Conservation (phyloP, 2,888 invertebrate species). For the Biston betularia region DNA sequence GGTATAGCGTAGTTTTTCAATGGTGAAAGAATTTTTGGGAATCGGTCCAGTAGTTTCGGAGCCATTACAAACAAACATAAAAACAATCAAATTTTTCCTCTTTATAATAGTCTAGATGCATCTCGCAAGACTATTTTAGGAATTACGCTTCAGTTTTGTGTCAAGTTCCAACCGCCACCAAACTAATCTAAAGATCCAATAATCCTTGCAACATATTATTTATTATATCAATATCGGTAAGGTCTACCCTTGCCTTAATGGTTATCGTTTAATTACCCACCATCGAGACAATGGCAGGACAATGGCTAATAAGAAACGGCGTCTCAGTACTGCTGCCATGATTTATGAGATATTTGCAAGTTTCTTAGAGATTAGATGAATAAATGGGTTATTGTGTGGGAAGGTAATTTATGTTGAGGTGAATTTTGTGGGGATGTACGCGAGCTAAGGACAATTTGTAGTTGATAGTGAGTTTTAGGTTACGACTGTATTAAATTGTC, state of each 20-base stretch:
- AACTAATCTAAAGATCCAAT: constrained; percentile 53
- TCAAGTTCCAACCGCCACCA: constrained; percentile 1
- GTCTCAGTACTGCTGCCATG: constrained; percentile 74
- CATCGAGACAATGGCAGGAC: constrained; percentile 75
- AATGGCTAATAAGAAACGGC: constrained; percentile 81
- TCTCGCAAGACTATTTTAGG: neutral
- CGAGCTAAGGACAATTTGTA: constrained; percentile 8
- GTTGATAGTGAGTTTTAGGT: constrained; percentile 1
- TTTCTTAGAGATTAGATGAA: constrained; percentile 73
- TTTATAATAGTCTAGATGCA: too few species aligned
- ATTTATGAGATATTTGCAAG: constrained; percentile 77
- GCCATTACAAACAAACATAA: too few species aligned
- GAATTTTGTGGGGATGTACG: constrained; percentile 32
- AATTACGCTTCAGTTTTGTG: neutral
- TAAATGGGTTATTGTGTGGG: constrained; percentile 61
- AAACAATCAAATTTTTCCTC: too few species aligned
- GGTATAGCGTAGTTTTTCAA: too few species aligned
- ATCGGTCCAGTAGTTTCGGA: too few species aligned
- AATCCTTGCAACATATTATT: constrained; percentile 73
- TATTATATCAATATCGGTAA: constrained; percentile 81
- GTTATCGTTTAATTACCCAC: constrained; percentile 84
- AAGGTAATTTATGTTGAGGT: constrained; percentile 51
- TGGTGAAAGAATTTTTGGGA: too few species aligned
- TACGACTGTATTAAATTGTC: neutral
- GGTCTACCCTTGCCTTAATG: constrained; percentile 75